Conservation (phyloP, 1,140 invertebrate genomes). For the Eupeodes corollae region DNA sequence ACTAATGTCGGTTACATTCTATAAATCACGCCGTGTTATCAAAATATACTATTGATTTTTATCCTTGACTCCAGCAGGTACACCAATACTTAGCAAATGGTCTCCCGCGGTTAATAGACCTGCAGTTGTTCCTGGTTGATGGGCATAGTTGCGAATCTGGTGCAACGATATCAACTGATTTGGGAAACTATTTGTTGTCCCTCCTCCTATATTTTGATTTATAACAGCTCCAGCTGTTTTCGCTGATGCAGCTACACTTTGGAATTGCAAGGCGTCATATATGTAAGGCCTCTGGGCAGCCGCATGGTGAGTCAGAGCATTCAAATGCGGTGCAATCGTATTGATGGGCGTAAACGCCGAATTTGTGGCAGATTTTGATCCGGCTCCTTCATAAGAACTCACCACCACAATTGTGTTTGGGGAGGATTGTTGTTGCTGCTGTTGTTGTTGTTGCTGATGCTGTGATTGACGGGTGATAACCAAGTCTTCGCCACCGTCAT, state of each 20-base stretch:
- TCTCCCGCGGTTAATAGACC: conserved; percentile 33
- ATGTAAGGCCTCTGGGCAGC: conserved; percentile 66
- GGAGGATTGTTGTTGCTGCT: conserved; percentile 8
- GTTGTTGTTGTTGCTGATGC: conserved; percentile 5
- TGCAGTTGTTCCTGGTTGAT: conserved; percentile 59
- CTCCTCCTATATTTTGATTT: conserved; percentile 41
- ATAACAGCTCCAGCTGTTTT: conserved; percentile 6
- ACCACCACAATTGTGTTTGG: conserved; percentile 11
- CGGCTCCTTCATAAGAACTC: conserved; percentile 36
- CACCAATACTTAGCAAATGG: conserved; percentile 29
- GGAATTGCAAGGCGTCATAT: conserved; percentile 82
- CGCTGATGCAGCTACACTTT: conserved; percentile 36
- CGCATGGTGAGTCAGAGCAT: conserved; percentile 59
- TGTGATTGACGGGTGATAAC: conserved; percentile 12
- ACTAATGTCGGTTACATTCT: conserved; percentile 7
- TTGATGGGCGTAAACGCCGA: conserved; percentile 85
- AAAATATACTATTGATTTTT: conserved; percentile 35
- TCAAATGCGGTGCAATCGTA: conserved; percentile 61
- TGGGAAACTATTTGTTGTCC: conserved; percentile 63
- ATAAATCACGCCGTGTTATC: conserved; percentile 8
- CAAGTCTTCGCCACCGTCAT: conserved; percentile 44
- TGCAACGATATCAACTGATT: conserved; percentile 92
- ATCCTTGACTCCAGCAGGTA: conserved; percentile 23
- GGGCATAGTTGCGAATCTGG: conserved; percentile 93
- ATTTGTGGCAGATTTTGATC: conserved; percentile 45